phyloP scores from a whole-genome alignment of 1,140 invertebrate genomes.

The Adoxophyes honmai region DNA sequence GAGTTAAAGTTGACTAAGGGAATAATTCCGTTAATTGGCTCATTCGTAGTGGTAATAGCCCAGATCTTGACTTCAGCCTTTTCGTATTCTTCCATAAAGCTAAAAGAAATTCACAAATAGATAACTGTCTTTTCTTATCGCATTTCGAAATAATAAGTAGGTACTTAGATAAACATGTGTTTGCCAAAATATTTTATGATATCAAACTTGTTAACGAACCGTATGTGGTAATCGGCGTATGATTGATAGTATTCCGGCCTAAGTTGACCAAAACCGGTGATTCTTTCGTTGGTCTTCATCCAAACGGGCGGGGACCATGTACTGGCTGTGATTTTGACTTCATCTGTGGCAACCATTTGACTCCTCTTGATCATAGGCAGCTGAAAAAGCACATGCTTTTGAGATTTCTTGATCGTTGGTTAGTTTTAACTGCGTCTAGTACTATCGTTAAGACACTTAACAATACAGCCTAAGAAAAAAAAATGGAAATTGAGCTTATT shows the following conservation, averaged over 20 bases:
- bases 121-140: no score
- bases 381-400: conserved; percentile 36
- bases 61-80: conserved; percentile 79
- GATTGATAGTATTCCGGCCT: conserved; percentile 84
- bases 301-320: conserved; percentile 92
- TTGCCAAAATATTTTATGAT: not conserved
- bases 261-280: conserved; percentile 78
- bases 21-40: conserved; percentile 80
- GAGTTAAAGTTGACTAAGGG: conserved; percentile 84
- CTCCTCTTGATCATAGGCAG: conserved; percentile 58
- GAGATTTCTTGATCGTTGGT: no score
- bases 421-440: no score
- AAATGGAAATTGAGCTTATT: no score
- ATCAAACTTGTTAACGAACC: conserved; percentile 65
- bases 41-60: conserved; percentile 83
- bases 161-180: no score
- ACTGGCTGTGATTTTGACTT: conserved; percentile 57
- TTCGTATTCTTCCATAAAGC: conserved; percentile 79
- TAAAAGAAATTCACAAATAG: conserved; percentile 29
- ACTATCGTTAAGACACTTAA: no score
- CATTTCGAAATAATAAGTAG: no score
- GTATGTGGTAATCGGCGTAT: conserved; percentile 89
- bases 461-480: no score
- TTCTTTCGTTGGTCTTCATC: conserved; percentile 93
- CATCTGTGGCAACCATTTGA: conserved; percentile 33